Evolutionary conservation across 2,888 invertebrate genomes (phyloP), one percentile per base, ranked within the genome.

Genomic region (Baronia brevicornis): DNA sequence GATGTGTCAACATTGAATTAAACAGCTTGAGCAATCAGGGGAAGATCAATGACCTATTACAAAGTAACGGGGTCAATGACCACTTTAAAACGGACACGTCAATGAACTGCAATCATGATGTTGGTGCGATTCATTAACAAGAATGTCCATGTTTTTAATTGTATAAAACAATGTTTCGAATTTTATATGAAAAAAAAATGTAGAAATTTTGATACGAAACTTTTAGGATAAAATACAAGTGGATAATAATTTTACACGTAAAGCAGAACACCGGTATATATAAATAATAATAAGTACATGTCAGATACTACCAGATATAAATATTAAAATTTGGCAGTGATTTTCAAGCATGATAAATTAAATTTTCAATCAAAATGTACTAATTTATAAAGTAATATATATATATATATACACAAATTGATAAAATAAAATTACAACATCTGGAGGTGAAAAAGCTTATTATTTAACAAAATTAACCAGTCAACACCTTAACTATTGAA

Each of bases 341-440:
- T 53, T 51, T 30, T 49, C 61, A 59, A 59, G 63, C 64, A 64
- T 60, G 60, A 63, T 55, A 60, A 54, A 60, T 64, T 59, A 51
- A 45, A 40, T 46, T 47, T 50, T 73, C 66, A 60, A 60, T 61
- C 65, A 66, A 70, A 72, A 75, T 72, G 71, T 72, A 70, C 64
- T 60, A 58, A 58, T 47, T 54, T 51, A 45, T 39, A 35, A 27
- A 6, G 34, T 28, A 33, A n/a, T n/a, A n/a, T n/a, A n/a, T n/a
- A n/a, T n/a, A n/a, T n/a, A n/a, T n/a, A n/a, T n/a, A n/a, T n/a
- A 41, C 22, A 39, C 21, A 32, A 31, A 29, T 21, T 13, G 15
- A 29, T 12, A 23, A 26, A 27, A 23, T 14, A n/a, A n/a, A n/a
- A n/a, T 1, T n/a, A 4, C 11, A 28, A 9, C 34, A 25, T 30